Base-by-base conservation (phyloP, 2,888 invertebrate genomes). In the Altica lythri region DNA sequence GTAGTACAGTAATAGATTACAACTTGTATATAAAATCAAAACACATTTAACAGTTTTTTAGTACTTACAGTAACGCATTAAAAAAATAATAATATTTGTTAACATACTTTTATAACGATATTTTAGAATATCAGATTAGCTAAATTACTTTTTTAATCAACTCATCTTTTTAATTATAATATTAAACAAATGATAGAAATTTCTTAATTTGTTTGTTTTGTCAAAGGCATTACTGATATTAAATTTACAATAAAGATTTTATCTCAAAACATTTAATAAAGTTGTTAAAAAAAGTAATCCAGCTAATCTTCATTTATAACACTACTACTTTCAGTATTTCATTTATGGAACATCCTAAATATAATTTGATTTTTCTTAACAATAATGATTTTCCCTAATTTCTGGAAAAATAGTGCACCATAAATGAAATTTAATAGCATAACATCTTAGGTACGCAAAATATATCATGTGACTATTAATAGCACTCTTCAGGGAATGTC, bases 21-120 rank as follows among this genome's bases (percentile, higher is more conserved):
- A 55, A 55, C 56, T 56, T 52, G 47, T 52, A 48, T 56, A 47
- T 47, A 47, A 56, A 56, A 56, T 52, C 30, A 52, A 56, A 56
- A 56, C 45, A 52, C 44, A 49, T 52, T 52, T 27, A 49, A 52
- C 55, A 55, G 45, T 29, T 22, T 48, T 38, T 47, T 44, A 51
- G 37, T 49, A 45, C 29, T 43, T 52, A 47, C 30, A 38, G 19
- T 52, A 48, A 30, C 38, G 19, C 30, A 38, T 29, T 38, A 30
- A 38, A 40, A 40, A 48, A 35, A 48, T 37, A 47, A 22, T 29
- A 38, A 48, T 48, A 45, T 30, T 30, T 32, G 30, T n/a, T 34
- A 45, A 45, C 19, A 32, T 45, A 13, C 22, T 18, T 30, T 32
- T 18, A 25, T 34, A 34, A 45, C 45, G 34, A 35, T 45, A 14